Conservation (phyloP, 2,888 invertebrate genomes). For the Malachius bipustulatus region DNA sequence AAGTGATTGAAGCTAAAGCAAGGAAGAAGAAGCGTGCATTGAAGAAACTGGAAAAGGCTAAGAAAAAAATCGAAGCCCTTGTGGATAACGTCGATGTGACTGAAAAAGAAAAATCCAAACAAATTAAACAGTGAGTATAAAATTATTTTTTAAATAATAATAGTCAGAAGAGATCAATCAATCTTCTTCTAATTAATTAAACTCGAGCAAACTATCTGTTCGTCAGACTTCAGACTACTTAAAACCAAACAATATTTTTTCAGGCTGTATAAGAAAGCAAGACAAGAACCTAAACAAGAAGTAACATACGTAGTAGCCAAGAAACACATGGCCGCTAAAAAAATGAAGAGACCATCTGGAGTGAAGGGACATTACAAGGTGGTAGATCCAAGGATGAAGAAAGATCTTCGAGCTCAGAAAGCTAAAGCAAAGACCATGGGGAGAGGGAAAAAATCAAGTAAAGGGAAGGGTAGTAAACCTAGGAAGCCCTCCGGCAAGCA, state of each 20-base stretch:
- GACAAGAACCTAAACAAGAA: constrained; percentile 74
- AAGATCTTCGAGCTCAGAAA: constrained; percentile 67
- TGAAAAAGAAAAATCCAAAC: constrained; percentile 85
- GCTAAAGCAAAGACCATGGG: constrained; percentile 29
- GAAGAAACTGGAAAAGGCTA: constrained; percentile 79
- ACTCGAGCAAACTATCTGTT: too few species aligned
- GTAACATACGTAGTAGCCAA: constrained; percentile 89
- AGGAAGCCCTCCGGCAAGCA: too few species aligned
- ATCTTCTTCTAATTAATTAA: constrained; percentile 7
- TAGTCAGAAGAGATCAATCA: constrained; percentile 3
- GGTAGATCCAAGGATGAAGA: constrained; percentile 95
- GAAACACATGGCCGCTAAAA: constrained; percentile 67
- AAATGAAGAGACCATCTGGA: constrained; percentile 68
- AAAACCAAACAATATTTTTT: too few species aligned
- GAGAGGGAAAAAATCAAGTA: constrained; percentile 25
- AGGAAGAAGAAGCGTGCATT: constrained; percentile 88
- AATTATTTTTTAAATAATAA: background rate
- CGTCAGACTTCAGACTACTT: too few species aligned
- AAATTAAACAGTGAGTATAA: constrained; percentile 67
- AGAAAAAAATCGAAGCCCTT: constrained; percentile 90
- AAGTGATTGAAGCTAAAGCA: constrained; percentile 95
- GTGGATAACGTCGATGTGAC: constrained; percentile 82
- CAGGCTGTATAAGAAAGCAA: constrained; percentile 85
- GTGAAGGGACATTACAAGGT: constrained; percentile 87
- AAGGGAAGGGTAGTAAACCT: constrained; percentile 10